Percentiles rank a stretch among this genome's conserved stretches.
These are phyloP conservation scores for Ditula angustiorana DNA, from an alignment of 2,888 invertebrate species.

Conservation along the genomic window DNA sequence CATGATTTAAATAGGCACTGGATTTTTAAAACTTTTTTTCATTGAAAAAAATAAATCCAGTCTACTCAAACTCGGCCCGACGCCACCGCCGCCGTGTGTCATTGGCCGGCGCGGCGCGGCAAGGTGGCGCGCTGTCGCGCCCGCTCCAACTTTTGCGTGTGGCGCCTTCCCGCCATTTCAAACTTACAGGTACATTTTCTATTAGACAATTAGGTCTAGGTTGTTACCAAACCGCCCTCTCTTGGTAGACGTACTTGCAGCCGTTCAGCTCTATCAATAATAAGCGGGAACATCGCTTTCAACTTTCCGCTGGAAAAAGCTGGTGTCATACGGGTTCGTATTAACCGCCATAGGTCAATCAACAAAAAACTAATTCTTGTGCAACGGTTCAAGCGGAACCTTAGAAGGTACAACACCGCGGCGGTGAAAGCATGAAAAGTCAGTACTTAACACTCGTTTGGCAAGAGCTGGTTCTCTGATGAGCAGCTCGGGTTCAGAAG, in stretches of 20 bases:
- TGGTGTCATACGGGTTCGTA: constrained; percentile 68
- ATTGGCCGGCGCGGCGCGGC: constrained; percentile 14
- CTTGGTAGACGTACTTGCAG: constrained; percentile 49
- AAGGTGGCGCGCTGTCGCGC: constrained; percentile 28
- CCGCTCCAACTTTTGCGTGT: constrained; percentile 28
- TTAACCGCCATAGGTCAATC: constrained; percentile 67
- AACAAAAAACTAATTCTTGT: constrained; percentile 63
- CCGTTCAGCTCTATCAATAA: constrained; percentile 61
- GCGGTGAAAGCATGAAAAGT: constrained; percentile 57
- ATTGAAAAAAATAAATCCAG: background rate
- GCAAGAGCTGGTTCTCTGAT: constrained; percentile 61
- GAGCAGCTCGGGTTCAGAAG: constrained; percentile 53
- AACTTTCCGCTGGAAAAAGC: constrained; percentile 68
- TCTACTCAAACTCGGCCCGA: background rate
- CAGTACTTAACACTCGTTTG: constrained; percentile 56
- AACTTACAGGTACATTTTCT: constrained; percentile 1
- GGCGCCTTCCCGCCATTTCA: constrained; percentile 29
- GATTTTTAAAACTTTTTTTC: background rate
- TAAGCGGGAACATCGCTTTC: constrained; percentile 68
- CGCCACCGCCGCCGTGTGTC: no score
- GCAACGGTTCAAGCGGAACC: constrained; percentile 56
- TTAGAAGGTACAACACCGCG: constrained; percentile 56
- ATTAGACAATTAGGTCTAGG: background rate
- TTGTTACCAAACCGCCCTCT: background rate
- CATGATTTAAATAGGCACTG: no score